Evolutionary conservation across 2,113 vertebrate genomes (phyloP), one percentile per base, ranked within the genome.

Genomic region (Hippocampus zosterae): DNA sequence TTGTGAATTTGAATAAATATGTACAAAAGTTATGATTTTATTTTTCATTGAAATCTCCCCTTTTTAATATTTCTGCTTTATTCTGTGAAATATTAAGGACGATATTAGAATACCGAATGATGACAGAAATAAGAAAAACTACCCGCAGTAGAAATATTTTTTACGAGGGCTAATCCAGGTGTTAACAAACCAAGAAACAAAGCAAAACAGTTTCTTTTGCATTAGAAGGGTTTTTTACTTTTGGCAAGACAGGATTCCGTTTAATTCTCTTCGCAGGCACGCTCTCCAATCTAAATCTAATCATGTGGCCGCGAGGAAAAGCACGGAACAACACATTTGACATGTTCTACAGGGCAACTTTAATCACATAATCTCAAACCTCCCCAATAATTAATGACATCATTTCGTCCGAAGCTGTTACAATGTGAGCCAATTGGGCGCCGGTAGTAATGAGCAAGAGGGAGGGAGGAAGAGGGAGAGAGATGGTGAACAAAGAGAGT

Each of bases 311-410:
- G 33, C 57, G 18, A 33, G 57, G 57, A 60, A 60, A 16, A 60
- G 56, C 12, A 7, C 25, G 25, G 56, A 59, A 29, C 10, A 29
- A 29, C 56, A 60, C 27, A 67, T 52, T 37, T 64, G 64, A 67
- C 60, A 71, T 67, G 68, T 44, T 69, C 69, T 61, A 73, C 68
- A 46, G 55, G 40, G 42, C 68, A 65, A 0, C 50, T 79, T 67
- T 85, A 87, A 85, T 82, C 73, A 79, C 74, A 87, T 87, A 87
- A 85, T 83, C 80, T 83, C 74, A 77, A 27, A 68, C 40, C 48
- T 53, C 71, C 67, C 78, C 81, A 89, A 86, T 87, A 86, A 88
- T 88, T 83, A 88, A 87, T 86, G 85, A 84, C 84, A 81, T 86
- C 71, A 86, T 85, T 72, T 83, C 52, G 64, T 69, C 67, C 50